phyloP scores from a whole-genome alignment of 2,797 vertebrate genomes.

The Phylloscopus collybita region DNA sequence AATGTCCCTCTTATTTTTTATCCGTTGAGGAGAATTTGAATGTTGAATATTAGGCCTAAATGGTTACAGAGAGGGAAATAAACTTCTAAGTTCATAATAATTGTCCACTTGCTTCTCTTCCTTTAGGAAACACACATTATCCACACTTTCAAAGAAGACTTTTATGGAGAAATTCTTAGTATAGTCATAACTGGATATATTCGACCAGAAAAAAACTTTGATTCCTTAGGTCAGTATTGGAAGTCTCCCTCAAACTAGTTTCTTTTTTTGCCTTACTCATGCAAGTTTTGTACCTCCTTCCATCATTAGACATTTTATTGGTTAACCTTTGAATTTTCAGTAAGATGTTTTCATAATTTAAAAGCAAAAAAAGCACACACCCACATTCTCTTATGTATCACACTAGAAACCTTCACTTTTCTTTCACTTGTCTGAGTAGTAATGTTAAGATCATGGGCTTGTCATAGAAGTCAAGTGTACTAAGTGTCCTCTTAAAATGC shows the following conservation, averaged over 20 bases:
- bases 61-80: not conserved
- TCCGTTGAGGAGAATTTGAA: not conserved
- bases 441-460: not conserved
- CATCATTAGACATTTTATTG: not conserved
- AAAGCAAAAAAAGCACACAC: fast-evolving
- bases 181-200: conserved; percentile 93
- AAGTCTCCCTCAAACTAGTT: not conserved
- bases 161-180: conserved; percentile 92
- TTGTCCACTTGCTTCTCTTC: conserved; percentile 1
- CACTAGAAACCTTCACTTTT: not conserved
- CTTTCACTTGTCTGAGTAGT: not conserved
- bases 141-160: conserved; percentile 93
- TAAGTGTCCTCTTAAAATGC: not conserved
- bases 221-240: conserved; percentile 86
- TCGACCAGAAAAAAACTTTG: conserved; percentile 91
- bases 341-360: not conserved
- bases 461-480: not conserved
- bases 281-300: not conserved
- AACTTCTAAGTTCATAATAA: not conserved
- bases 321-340: not conserved
- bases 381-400: not conserved
- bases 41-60: not conserved
- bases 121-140: conserved; percentile 94
- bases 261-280: not conserved
- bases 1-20: not conserved